Evolutionary conservation across 2,113 vertebrate species (phyloP).

Genomic region (Oncorhynchus keta): DNA sequence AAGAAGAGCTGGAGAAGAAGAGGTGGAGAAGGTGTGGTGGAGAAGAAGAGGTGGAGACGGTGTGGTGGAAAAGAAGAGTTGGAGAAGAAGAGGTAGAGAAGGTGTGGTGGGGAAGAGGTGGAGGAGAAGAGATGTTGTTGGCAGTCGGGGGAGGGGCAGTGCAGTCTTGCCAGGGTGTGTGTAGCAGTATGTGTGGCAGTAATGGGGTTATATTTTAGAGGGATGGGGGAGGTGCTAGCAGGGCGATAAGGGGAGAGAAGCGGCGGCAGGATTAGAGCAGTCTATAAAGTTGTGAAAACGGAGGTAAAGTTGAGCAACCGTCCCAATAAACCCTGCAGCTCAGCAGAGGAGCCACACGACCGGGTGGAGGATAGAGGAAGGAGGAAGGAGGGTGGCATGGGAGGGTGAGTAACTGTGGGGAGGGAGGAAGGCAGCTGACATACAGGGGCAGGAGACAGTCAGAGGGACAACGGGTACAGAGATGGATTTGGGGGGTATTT

Average conservation of each 20-base stretch:
- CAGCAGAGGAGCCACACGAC: not conserved
- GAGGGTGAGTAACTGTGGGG: not conserved
- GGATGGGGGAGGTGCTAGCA: not conserved
- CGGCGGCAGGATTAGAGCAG: not conserved
- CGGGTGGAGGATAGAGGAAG: not conserved
- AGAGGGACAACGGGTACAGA: slow-evolving; percentile 12
- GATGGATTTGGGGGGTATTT: slow-evolving; percentile 12
- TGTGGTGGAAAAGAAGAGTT: not conserved
- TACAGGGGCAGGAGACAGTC: not conserved
- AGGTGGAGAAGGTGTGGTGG: not conserved
- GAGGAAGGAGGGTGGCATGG: not conserved
- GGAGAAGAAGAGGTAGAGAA: not conserved
- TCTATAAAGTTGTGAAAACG: not conserved
- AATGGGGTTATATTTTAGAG: not conserved
- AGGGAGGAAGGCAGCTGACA: not conserved
- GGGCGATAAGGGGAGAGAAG: not conserved
- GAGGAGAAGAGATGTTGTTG: no score
- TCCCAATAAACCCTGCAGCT: not conserved
- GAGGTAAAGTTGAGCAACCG: not conserved
- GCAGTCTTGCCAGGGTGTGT: not conserved
- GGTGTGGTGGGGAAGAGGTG: not conserved
- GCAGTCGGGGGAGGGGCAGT: no score
- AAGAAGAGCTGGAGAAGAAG: not conserved
- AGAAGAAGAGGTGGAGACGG: no score
- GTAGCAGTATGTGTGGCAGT: not conserved